Evolutionary conservation across 2,888 invertebrate species (phyloP), one percentile per base, ranked within the genome.

Genomic region (Cryptophagus acutangulus): DNA sequence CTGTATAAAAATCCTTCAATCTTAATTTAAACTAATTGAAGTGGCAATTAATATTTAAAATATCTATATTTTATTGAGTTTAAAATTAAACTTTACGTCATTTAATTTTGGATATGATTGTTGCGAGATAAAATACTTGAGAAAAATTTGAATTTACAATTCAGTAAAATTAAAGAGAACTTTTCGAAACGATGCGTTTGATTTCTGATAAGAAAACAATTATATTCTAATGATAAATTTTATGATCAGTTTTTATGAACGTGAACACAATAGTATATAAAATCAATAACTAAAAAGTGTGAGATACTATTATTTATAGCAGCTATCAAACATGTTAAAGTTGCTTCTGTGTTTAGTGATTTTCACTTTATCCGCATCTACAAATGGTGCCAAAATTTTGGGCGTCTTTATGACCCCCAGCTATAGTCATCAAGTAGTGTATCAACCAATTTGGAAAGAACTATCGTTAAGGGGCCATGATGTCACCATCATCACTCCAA

Each of bases 371-470:
- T 6, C 26, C 4, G 12, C 26, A 6, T n/a, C n/a, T 26, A 13
- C 36, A 10, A 25, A 52, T 25, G 26, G 51, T 25, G 69, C 70
- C 1, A 61, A 62, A 48, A 74, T 75, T 36, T 54, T 75, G 31
- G 69, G 63, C 0, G 54, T 73, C 0, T 60, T 70, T 25, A 61
- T 71, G 10, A 61, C 67, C 2, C 68, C 75, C 2, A 70, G 71
- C 2, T 65, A 67, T 38, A 75, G 74, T 49, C 75, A 76, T 46
- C 74, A 75, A 55, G 55, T 70, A 1, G 66, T 71, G 2, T 73
- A 64, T 56, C 66, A 66, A 35, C 64, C 68, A 5, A 57, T 76
- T 14, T 69, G 71, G 55, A 59, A 62, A 14, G 71, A 70, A 37
- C 52, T 77, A 24, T 67, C 70, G 0, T 53, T 65, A 25, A 59